Evolutionary conservation across 2,888 invertebrate genomes (phyloP).

Genomic region (Teleogryllus oceanicus): DNA sequence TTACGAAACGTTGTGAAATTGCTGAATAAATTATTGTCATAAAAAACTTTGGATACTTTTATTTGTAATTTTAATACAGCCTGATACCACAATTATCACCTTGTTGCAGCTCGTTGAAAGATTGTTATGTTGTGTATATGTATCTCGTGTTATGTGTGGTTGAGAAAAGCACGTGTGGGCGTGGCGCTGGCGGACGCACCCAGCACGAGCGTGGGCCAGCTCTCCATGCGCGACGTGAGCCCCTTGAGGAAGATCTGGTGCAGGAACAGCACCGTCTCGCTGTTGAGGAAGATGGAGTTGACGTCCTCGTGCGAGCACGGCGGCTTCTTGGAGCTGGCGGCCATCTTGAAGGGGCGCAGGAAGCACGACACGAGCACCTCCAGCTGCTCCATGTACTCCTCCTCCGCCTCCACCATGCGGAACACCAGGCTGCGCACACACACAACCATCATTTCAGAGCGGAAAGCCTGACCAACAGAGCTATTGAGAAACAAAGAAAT

Average conservation of each 20-base stretch:
- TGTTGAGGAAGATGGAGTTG: constrained; percentile 89
- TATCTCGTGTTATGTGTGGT: too few relatives aligned
- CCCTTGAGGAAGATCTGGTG: constrained; percentile 94
- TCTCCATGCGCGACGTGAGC: constrained; percentile 84
- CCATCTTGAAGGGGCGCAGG: constrained; percentile 87
- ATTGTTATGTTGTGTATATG: too few relatives aligned
- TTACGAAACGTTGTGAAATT: too few relatives aligned
- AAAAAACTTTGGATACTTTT: too few relatives aligned
- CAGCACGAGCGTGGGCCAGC: constrained; percentile 88
- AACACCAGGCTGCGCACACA: constrained; percentile 65
- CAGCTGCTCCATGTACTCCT: constrained; percentile 88
- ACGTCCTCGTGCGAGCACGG: constrained; percentile 91
- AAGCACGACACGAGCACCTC: constrained; percentile 82
- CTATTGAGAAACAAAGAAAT: too few relatives aligned
- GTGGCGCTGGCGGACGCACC: constrained; percentile 54
- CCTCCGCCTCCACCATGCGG: constrained; percentile 89
- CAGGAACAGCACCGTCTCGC: constrained; percentile 85
- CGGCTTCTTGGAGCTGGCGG: constrained; percentile 88
- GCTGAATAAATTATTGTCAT: too few relatives aligned
- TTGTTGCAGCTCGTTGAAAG: too few relatives aligned
- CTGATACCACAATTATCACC: too few relatives aligned
- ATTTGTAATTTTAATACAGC: too few relatives aligned
- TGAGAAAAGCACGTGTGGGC: background rate
- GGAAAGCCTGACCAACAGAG: too few relatives aligned
- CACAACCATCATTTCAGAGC: too few relatives aligned